Evolutionary conservation across 2,797 vertebrate species (phyloP), one percentile per base, ranked within the genome.

Genomic region (Gambusia yucatana): DNA sequence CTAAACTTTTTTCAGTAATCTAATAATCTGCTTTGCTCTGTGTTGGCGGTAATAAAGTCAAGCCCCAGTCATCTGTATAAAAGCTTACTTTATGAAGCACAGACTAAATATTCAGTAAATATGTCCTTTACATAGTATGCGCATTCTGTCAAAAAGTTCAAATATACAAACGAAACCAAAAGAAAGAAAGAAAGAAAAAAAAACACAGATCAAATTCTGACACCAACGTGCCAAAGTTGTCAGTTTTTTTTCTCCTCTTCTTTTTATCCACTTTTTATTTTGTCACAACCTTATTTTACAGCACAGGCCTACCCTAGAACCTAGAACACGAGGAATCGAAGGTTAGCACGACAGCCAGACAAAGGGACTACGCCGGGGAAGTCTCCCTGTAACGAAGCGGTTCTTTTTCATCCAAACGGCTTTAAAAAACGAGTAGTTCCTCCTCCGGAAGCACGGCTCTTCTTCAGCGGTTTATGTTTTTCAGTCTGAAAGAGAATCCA

Each of bases 271-370:
- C 84, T 79, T 82, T 85, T 79, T 85, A 80, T 82, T 85, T 79
- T 84, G 81, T n/a, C 93, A 96, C 94, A 93, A 91, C 93, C 90
- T 93, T 95, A 93, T 57, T 57, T 92, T 94, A 96, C 92, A 95
- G 93, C 93, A 93, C 94, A 94, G 93, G 90, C 91, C 96, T 96
- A 96, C 83, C 94, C 95, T 95, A 57, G 91, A 85, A 96, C 92
- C 95, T 95, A 52, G 90, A 86, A 96, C 92, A 94, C 89, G 47
- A 89, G 93, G 92, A 91, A 95, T 94, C 90, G 91, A 90, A 90
- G 83, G 88, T 95, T 92, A 95, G 94, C 93, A 95, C 95, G 89
- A 96, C 93, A 96, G 94, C 93, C 94, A 96, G 94, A 93, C 94
- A 93, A 93, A 93, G 93, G 91, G 90, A 95, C 91, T 88, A 92